phyloP scores from a whole-genome alignment of 2,888 invertebrate genomes.

The Epirrhoe alternata region DNA sequence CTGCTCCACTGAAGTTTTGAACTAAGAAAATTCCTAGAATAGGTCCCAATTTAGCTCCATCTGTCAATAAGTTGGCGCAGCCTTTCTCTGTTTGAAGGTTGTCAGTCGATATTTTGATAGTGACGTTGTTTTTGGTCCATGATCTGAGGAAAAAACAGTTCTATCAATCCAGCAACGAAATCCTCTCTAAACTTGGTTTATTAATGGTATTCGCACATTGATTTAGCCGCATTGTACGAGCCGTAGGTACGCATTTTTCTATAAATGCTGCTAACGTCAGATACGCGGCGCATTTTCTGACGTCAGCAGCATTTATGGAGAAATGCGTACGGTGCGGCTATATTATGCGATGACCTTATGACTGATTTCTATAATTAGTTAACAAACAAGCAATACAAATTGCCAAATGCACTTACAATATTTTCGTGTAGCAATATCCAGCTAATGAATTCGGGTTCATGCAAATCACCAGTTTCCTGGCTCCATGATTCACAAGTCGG shows the following conservation, averaged over 20 bases:
- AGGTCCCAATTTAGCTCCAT: constrained; percentile 51
- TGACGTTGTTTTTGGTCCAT: constrained; percentile 52
- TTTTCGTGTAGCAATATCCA: constrained; percentile 57
- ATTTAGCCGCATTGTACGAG: no score
- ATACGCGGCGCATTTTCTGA: no score
- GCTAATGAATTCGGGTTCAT: constrained; percentile 47
- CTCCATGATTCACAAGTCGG: constrained; percentile 56
- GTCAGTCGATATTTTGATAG: constrained; percentile 47
- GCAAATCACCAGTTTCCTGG: constrained; percentile 55
- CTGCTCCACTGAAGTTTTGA: constrained; percentile 43
- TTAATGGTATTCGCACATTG: no score
- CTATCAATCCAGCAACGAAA: no score
- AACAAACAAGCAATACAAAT: no score
- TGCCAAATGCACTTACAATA: constrained; percentile 51
- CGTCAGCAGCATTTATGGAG: no score
- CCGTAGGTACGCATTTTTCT: no score
- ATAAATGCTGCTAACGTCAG: no score
- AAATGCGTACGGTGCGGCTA: no score
- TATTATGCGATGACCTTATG: no score
- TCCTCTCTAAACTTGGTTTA: no score
- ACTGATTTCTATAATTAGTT: no score
- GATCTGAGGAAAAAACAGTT: constrained; percentile 44
- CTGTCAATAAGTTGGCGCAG: constrained; percentile 51
- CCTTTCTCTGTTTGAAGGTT: constrained; percentile 51
- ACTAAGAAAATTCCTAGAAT: constrained; percentile 59